Evolutionary conservation across 2,888 invertebrate genomes (phyloP), one percentile per base, ranked within the genome.

Genomic region (Ptychoptera albimana): DNA sequence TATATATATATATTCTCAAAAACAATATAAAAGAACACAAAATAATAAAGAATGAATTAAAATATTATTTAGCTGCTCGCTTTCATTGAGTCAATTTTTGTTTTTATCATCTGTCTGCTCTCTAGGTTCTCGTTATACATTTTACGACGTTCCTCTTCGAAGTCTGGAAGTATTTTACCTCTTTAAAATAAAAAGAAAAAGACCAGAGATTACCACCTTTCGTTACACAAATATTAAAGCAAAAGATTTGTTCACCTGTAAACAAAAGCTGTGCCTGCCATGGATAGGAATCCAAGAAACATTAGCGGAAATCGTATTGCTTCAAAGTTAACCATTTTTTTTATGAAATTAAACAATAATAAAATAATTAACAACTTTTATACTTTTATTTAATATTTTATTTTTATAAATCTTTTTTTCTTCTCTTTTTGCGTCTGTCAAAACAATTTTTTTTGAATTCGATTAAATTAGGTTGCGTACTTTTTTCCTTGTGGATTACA

Each of bases 301-400:
- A 48, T 35, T 29, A 48, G 2, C 8, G 47, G 47, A 14, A 48
- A 48, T 11, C 47, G 37, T 13, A 48, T 43, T 14, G 35, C 31
- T 38, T 43, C 39, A 42, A 48, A 48, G 31, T 37, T 38, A 41
- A 48, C 47, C 47, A 48, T 48, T 23, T 15, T 42, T 14, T 14
- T 11, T 32, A 32, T 32, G 14, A 11, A 32, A 32, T 32, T 7
- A n/a, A 7, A 32, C 11, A 32, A 11, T n/a, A 32, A n/a, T n/a
- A n/a, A n/a, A 32, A 32, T 3, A 11, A 11, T 32, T 32, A 23
- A 23, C 7, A 23, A 7, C 7, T 3, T 23, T 23, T 23, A 5
- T 23, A 23, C 23, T 23, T 23, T 23, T 23, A 5, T 5, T 5
- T 23, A 23, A 23, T 23, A 23, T 23, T 23, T 23, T 23, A 23